Conservation (phyloP, 2,797 vertebrate genomes). For the Xiphophorus birchmanni region DNA sequence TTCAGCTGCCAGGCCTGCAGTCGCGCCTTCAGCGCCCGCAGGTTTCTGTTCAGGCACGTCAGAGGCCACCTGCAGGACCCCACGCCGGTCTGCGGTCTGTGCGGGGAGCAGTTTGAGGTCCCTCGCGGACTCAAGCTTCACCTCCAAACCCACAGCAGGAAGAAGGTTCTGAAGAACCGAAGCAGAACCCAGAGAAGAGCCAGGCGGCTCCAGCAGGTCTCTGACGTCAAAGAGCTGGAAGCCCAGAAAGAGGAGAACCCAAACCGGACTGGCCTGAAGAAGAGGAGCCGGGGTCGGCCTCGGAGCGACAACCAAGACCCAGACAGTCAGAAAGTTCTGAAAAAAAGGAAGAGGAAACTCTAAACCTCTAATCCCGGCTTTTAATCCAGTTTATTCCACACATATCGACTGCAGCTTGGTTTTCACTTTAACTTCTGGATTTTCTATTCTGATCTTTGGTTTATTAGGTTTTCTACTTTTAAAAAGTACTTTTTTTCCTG, state of each 20-base stretch:
- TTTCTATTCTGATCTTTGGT: not conserved
- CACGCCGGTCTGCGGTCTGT: constrained; percentile 6
- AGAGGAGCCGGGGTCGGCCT: not conserved
- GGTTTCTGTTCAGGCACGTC: constrained; percentile 10
- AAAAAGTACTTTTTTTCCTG: too few relatives aligned
- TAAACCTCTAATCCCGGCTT: not conserved
- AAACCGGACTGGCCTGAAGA: not conserved
- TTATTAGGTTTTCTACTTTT: not conserved
- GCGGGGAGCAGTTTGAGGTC: not conserved
- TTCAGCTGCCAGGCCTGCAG: constrained; percentile 23
- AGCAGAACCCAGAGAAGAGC: constrained; percentile 1
- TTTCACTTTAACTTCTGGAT: not conserved
- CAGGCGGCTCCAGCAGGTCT: not conserved
- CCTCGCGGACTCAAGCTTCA: not conserved
- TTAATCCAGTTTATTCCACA: not conserved
- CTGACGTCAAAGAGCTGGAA: not conserved
- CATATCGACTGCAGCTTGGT: not conserved
- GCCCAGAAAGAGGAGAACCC: not conserved
- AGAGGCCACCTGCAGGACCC: constrained; percentile 11
- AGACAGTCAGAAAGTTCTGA: not conserved
- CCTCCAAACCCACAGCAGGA: constrained; percentile 11
- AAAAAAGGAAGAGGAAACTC: constrained; percentile 5
- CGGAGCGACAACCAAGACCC: not conserved
- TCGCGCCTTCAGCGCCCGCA: not conserved
- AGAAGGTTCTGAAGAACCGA: not conserved